phyloP scores from a whole-genome alignment of 1,140 invertebrate species.

The Mylabris phalerata region DNA sequence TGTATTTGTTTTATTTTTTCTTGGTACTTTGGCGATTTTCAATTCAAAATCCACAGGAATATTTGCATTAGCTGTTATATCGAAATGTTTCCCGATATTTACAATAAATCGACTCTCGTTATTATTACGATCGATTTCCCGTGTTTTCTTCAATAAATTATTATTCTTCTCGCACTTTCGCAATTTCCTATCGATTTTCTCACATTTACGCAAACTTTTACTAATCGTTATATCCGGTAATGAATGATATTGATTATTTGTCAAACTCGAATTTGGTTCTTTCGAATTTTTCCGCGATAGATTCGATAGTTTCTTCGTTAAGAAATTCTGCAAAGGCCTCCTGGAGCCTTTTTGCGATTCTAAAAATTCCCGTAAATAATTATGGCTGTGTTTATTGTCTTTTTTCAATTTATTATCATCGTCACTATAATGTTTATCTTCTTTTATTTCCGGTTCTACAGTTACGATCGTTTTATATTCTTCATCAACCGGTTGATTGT shows the following conservation, averaged over 20 bases:
- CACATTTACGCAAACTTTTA: slow-evolving; percentile 56
- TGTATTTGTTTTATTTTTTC: slow-evolving; percentile 22
- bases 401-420: slow-evolving; percentile 20
- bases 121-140: slow-evolving; percentile 13
- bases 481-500: slow-evolving; percentile 4
- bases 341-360: slow-evolving; percentile 39
- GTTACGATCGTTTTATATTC: slow-evolving; percentile 37
- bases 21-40: slow-evolving; percentile 39
- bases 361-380: slow-evolving; percentile 39
- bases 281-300: slow-evolving; percentile 38
- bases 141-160: background rate
- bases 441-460: slow-evolving; percentile 23
- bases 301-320: slow-evolving; percentile 38
- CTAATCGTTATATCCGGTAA: slow-evolving; percentile 59
- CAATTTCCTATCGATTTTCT: slow-evolving; percentile 58
- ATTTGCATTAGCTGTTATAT: slow-evolving; percentile 32
- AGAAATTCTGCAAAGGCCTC: slow-evolving; percentile 38
- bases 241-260: slow-evolving; percentile 61
- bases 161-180: slow-evolving; percentile 42
- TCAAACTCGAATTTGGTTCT: slow-evolving; percentile 47
- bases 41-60: slow-evolving; percentile 40
- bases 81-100: slow-evolving; percentile 41
- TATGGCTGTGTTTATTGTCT: slow-evolving; percentile 38
- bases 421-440: slow-evolving; percentile 1
- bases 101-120: slow-evolving; percentile 39